Percentiles rank a stretch among this genome's conserved stretches.
Evolutionary conservation across 2,797 vertebrate species (phyloP).

Genomic region (Ctenopoma multispine): DNA sequence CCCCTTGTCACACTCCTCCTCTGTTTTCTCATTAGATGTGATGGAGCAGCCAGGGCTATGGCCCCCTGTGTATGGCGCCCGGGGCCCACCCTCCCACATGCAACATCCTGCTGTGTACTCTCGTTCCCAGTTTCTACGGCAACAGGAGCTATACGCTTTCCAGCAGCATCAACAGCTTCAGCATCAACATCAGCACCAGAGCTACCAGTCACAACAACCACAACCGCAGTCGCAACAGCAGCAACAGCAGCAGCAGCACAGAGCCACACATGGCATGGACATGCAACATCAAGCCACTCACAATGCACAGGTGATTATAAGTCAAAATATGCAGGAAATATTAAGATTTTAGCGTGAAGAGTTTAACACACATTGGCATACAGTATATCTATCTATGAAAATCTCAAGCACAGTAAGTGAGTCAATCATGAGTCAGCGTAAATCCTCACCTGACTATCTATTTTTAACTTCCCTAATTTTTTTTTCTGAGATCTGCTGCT

Average conservation of each 20-base stretch:
- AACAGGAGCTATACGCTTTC: conserved; percentile 95
- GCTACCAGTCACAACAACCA: conserved; percentile 81
- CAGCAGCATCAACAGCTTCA: conserved; percentile 92
- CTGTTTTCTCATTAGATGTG: conserved; percentile 89
- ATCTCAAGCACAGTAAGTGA: conserved; percentile 28
- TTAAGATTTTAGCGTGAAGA: neutral
- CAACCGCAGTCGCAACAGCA: conserved; percentile 85
- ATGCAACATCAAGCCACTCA: conserved; percentile 80
- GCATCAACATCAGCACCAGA: conserved; percentile 85
- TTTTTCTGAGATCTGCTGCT: conserved; percentile 42
- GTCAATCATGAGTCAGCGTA: conserved; percentile 50
- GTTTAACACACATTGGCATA: too few species aligned
- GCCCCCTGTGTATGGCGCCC: conserved; percentile 95
- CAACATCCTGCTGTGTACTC: conserved; percentile 96
- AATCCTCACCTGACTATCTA: conserved; percentile 45
- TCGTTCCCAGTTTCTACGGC: conserved; percentile 94
- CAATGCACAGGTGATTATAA: conserved; percentile 81
- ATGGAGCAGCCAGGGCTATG: conserved; percentile 97
- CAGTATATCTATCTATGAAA: neutral
- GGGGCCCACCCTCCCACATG: conserved; percentile 93
- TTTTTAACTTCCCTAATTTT: conserved; percentile 47
- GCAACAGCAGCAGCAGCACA: conserved; percentile 79
- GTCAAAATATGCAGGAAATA: neutral
- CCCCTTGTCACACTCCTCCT: conserved; percentile 55
- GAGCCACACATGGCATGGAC: conserved; percentile 74